Evolutionary conservation across 2,113 vertebrate genomes (phyloP), one percentile per base, ranked within the genome.

Genomic region (Callopanchax toddi): DNA sequence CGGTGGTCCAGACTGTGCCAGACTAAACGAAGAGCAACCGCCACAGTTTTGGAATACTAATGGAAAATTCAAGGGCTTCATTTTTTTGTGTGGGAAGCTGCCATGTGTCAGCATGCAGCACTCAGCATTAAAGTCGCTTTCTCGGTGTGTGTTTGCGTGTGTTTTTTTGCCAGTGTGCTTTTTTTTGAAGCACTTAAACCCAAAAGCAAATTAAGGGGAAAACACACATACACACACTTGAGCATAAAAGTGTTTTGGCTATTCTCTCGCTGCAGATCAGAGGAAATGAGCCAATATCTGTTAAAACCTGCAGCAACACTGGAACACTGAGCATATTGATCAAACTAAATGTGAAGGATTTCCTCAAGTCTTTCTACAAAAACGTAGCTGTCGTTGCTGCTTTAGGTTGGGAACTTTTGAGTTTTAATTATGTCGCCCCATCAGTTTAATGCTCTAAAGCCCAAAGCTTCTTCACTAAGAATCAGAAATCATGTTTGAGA

Each of bases 101-200:
- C 77, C 70, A 79, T 84, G 83, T 86, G 88, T 88, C 83, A 80
- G 81, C 78, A 78, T 13, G 45, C 67, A 78, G 75, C 79, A 60
- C 76, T 79, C 53, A 45, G 48, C 70, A 67, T 75, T 76, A 60
- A 76, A 80, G 67, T 78, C 78, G 46, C 57, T 72, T 13, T 32
- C 29, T 32, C 29, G 10, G 29, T 32, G 29, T 40, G 45, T 54
- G 25, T 51, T 39, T 71, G 68, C 39, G 69, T 49, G 62, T 71
- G 43, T 66, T 58, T 53, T 63, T 49, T 67, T 71, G 48, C 52
- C 73, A 74, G 66, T 64, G 34, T 71, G 56, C n/a, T n/a, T n/a
- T 56, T 76, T 76, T 86, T 83, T 67, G 60, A 71, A 75, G 74
- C 76, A 72, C 78, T 84, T 78, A 80, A 44, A 74, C 55, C 48